Conservation (phyloP, 2,797 vertebrate genomes). For the Heteromormyrus szaboi region DNA sequence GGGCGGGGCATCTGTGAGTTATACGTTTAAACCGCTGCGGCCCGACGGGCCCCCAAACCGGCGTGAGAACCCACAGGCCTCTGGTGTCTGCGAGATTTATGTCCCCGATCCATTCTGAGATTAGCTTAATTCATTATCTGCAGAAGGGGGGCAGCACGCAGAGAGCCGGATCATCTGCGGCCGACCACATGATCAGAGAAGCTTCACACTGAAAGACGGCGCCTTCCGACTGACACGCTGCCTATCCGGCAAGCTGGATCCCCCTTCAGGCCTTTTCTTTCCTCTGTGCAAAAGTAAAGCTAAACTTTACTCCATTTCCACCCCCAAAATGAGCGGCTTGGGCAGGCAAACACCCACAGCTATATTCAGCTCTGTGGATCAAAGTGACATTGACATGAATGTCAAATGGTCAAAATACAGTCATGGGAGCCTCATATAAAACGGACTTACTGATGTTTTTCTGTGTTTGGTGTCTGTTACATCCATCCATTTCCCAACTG, state of each 20-base stretch:
- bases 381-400: background rate
- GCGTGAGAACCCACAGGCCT: background rate
- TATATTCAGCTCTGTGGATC: background rate
- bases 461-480: background rate
- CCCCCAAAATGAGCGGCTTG: background rate
- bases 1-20: background rate
- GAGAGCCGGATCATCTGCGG: background rate
- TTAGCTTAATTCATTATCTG: conserved; percentile 6
- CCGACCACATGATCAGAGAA: background rate
- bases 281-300: background rate
- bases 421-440: background rate
- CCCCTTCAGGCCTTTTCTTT: background rate
- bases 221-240: background rate
- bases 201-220: background rate
- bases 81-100: background rate
- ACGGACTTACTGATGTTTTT: background rate
- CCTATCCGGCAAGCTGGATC: background rate
- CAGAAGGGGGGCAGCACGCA: background rate
- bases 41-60: background rate
- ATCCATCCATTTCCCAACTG: background rate
- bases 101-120: background rate
- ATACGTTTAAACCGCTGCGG: background rate
- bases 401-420: background rate
- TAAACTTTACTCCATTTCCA: background rate
- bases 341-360: conserved; percentile 18